Percentiles rank a stretch among this genome's conserved stretches.
Evolutionary conservation across 1,140 invertebrate species (phyloP).

Genomic region (Diploscapter pachys): DNA sequence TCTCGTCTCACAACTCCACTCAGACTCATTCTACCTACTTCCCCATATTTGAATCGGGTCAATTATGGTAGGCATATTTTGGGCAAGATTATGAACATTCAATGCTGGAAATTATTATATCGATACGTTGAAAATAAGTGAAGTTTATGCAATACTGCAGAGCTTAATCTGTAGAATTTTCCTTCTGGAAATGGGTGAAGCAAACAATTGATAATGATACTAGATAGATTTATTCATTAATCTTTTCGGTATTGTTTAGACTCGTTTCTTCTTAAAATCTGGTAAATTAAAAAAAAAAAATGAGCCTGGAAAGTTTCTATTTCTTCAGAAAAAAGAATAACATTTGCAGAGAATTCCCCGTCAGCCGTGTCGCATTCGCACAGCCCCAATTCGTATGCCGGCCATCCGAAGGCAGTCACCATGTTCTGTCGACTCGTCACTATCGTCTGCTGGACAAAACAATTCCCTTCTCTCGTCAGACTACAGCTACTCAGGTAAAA

Average conservation of each 20-base stretch:
- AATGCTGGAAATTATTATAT: too few species aligned
- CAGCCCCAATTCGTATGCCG: background rate
- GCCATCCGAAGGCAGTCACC: background rate
- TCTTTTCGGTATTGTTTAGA: background rate
- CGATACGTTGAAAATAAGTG: too few species aligned
- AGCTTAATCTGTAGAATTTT: background rate
- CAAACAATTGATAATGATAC: constrained; percentile 12
- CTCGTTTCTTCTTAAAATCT: background rate
- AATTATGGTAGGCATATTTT: constrained; percentile 11
- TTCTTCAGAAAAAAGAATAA: background rate
- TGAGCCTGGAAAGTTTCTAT: background rate
- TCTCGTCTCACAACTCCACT: constrained; percentile 22
- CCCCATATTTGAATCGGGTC: constrained; percentile 21
- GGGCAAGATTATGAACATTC: background rate
- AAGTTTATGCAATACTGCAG: background rate
- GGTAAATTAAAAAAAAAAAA: background rate
- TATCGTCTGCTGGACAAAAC: background rate
- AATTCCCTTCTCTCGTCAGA: constrained; percentile 12
- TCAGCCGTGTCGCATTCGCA: background rate
- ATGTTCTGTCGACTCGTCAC: constrained; percentile 15
- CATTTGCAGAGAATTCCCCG: background rate
- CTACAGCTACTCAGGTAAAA: constrained; percentile 12
- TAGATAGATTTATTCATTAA: constrained; percentile 7
- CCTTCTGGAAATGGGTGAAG: background rate
- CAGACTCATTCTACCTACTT: constrained; percentile 15